Percentiles rank a stretch among this genome's conserved stretches.
These are phyloP conservation scores for Neolamprologus sp. DNA, from an alignment of 2,113 vertebrate species.

Conservation along the genomic window DNA sequence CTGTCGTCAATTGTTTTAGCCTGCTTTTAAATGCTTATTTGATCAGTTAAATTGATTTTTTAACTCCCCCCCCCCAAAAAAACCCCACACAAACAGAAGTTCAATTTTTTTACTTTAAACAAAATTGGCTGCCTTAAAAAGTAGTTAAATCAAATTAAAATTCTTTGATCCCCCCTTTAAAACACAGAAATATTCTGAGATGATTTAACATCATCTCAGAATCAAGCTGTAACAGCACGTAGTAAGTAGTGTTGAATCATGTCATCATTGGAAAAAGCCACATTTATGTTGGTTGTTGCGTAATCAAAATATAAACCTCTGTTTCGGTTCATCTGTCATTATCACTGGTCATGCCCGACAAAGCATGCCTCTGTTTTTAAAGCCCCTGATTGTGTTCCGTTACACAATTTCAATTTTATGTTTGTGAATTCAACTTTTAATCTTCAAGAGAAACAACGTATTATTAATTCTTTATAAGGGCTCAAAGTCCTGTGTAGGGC, in stretches of 20 bases:
- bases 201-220: background rate
- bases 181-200: background rate
- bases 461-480: background rate
- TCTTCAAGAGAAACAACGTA: background rate
- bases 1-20: accelerated
- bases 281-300: background rate
- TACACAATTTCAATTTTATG: background rate
- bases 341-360: background rate
- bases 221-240: background rate
- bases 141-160: background rate
- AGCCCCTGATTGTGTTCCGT: background rate
- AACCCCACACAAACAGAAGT: accelerated
- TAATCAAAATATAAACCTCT: background rate
- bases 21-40: accelerated
- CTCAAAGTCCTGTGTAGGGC: background rate
- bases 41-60: background rate
- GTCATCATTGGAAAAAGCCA: background rate
- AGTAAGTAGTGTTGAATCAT: accelerated
- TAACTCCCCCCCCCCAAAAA: accelerated
- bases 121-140: accelerated
- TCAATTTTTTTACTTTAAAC: background rate
- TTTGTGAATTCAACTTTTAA: background rate
- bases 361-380: background rate
- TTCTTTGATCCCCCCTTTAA: background rate
- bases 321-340: background rate